phyloP scores from a whole-genome alignment of 2,113 vertebrate species.

The Nibea albiflora region DNA sequence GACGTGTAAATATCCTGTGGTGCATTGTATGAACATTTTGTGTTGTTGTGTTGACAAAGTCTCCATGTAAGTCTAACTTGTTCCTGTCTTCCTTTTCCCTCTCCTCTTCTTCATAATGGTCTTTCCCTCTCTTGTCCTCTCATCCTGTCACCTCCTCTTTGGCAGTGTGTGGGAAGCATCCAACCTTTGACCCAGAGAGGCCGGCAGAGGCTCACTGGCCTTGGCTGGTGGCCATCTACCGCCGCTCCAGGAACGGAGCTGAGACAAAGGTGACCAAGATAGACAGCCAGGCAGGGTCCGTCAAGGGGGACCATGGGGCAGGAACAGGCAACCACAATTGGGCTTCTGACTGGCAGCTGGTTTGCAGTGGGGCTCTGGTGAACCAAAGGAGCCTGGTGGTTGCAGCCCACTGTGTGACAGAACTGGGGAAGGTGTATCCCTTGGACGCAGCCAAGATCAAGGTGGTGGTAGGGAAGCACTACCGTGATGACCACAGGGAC shows the following conservation, averaged over 20 bases:
- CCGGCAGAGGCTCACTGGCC: conserved; percentile 89
- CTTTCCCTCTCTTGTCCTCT: conserved; percentile 39
- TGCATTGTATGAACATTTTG: not conserved
- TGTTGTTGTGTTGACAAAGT: conserved; percentile 53
- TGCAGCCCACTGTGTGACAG: conserved; percentile 95
- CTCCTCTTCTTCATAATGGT: conserved; percentile 19
- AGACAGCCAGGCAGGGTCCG: conserved; percentile 82
- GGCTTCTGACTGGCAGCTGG: conserved; percentile 90
- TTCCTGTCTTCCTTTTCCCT: conserved; percentile 12
- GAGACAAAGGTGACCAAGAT: conserved; percentile 82
- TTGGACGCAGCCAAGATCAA: conserved; percentile 90
- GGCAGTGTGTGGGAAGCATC: conserved; percentile 94
- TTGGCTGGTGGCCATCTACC: conserved; percentile 96
- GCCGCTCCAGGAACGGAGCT: conserved; percentile 75
- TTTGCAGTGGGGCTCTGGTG: conserved; percentile 95
- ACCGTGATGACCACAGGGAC: conserved; percentile 88
- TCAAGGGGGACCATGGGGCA: conserved; percentile 82
- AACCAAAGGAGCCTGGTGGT: conserved; percentile 94
- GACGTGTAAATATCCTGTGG: not conserved
- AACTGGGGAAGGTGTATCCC: conserved; percentile 90
- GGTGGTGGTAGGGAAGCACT: conserved; percentile 94
- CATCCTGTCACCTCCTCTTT: conserved; percentile 61
- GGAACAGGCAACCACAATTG: conserved; percentile 52
- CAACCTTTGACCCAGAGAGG: conserved; percentile 86
- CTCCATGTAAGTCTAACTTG: conserved; percentile 27